Conservation (phyloP, 2,797 vertebrate genomes). For the Pangasius macronema region DNA sequence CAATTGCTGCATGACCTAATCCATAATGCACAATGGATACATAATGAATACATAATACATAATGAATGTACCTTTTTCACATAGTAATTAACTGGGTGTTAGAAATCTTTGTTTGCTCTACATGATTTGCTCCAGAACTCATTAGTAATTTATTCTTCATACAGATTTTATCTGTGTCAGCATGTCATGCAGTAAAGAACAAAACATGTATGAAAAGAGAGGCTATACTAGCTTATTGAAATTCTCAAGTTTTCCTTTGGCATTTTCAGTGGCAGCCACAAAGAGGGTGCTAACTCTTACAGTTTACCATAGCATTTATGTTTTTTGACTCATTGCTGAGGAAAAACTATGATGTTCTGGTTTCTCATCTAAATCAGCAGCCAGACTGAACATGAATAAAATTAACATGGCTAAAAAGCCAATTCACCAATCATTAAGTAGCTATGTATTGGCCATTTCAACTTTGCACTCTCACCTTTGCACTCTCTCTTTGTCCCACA, state of each 20-base stretch:
- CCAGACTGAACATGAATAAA: neutral
- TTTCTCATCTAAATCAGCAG: neutral
- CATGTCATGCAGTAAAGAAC: neutral
- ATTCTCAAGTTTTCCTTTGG: neutral
- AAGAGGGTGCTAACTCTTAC: neutral
- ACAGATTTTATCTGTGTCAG: neutral
- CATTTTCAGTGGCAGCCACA: neutral
- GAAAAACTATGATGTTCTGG: neutral
- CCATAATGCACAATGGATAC: conserved; percentile 66
- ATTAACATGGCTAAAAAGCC: neutral
- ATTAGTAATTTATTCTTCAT: neutral
- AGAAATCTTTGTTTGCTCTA: neutral
- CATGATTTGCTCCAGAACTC: conserved; percentile 1
- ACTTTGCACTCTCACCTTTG: neutral
- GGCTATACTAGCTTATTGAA: neutral
- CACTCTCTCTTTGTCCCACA: too few relatives aligned
- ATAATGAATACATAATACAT: conserved; percentile 62
- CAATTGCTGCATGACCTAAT: conserved; percentile 57
- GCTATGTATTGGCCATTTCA: neutral
- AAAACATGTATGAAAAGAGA: neutral
- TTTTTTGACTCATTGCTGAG: neutral
- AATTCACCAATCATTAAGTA: neutral
- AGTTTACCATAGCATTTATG: neutral
- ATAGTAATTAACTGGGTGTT: neutral
- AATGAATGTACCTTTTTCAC: conserved; percentile 57